Evolutionary conservation across 1,140 invertebrate genomes (phyloP).

Genomic region (Batillaria attramentaria): DNA sequence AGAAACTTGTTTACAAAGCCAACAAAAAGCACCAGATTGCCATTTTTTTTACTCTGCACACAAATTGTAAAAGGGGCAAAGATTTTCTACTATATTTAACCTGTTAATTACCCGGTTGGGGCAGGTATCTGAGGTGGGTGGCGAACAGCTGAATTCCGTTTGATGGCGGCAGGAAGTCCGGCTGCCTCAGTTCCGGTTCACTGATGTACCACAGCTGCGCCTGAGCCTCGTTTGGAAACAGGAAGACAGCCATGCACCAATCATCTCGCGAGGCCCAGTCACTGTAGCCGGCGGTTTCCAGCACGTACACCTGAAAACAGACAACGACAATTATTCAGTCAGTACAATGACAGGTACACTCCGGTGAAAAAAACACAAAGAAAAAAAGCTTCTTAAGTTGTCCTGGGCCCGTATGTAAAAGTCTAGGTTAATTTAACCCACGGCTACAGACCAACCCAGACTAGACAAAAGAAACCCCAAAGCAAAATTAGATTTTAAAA

Average conservation of each 20-base stretch:
- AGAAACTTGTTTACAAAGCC: no score
- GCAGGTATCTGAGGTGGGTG: conserved; percentile 41
- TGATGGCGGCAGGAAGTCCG: conserved; percentile 43
- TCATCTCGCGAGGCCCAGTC: conserved; percentile 38
- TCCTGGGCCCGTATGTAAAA: no score
- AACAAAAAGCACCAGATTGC: no score
- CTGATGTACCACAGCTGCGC: conserved; percentile 47
- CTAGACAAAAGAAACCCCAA: no score
- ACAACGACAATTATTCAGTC: no score
- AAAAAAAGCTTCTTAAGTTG: no score
- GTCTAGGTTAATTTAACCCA: no score
- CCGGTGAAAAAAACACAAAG: no score
- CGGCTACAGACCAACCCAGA: no score
- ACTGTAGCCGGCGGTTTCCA: conserved; percentile 23
- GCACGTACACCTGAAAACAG: conserved; percentile 35
- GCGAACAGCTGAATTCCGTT: conserved; percentile 41
- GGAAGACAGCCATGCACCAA: conserved; percentile 44
- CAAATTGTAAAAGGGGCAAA: no score
- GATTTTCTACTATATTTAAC: neutral
- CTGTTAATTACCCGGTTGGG: conserved; percentile 31
- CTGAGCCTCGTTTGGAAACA: conserved; percentile 42
- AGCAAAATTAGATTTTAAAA: no score
- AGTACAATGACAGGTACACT: neutral
- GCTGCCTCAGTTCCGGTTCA: conserved; percentile 43
- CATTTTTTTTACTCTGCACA: no score